Conservation (phyloP, 1,140 invertebrate genomes). For the Ylistrum balloti region DNA sequence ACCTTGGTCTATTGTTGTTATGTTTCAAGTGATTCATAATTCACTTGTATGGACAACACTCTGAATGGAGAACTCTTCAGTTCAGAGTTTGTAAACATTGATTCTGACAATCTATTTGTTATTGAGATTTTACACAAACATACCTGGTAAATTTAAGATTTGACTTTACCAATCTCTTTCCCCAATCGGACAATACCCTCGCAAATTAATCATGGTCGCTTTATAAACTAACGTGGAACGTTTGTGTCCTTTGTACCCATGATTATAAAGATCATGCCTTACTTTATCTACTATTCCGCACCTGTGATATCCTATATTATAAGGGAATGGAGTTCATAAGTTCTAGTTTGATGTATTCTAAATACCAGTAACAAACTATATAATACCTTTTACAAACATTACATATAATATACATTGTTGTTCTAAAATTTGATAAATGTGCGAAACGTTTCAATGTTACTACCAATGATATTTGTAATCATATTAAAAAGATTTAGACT, state of each 20-base stretch:
- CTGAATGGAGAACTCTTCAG: neutral
- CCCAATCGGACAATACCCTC: neutral
- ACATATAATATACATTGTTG: no score
- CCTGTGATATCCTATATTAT: no score
- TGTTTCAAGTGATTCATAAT: slow-evolving; percentile 39
- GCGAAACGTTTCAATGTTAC: no score
- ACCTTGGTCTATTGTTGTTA: neutral
- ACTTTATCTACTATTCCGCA: no score
- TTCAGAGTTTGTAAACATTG: slow-evolving; percentile 8
- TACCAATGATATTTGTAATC: no score
- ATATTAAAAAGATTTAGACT: no score
- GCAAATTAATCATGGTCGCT: neutral
- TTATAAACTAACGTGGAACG: neutral
- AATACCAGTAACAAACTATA: no score
- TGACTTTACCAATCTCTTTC: neutral
- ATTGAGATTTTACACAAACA: slow-evolving; percentile 20
- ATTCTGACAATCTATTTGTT: neutral
- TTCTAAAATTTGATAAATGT: no score
- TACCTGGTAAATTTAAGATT: neutral
- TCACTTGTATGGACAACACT: slow-evolving; percentile 13
- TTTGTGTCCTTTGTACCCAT: neutral
- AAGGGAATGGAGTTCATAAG: no score
- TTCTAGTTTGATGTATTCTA: no score
- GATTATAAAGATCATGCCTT: no score
- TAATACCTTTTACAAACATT: no score